Conservation (phyloP, 2,797 vertebrate species). For the Odontamblyopus rebecca region DNA sequence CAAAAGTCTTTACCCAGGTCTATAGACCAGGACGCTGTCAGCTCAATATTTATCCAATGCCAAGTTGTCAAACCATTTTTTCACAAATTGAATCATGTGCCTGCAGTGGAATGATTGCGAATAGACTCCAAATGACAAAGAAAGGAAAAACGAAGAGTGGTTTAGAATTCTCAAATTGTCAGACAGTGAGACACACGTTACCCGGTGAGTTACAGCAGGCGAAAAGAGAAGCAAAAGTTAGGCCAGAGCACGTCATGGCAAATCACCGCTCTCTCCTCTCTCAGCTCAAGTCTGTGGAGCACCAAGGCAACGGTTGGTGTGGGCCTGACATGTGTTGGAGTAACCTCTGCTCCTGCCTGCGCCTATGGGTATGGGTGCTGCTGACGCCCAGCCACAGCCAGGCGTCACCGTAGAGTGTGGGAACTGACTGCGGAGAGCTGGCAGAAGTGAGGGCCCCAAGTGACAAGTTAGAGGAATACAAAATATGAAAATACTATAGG, state of each 20-base stretch:
- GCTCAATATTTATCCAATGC: conserved; percentile 67
- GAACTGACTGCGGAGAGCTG: conserved; percentile 65
- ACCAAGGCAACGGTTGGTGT: conserved; percentile 80
- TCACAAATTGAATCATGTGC: conserved; percentile 53
- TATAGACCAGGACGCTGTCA: conserved; percentile 46
- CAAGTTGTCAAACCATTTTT: conserved; percentile 59
- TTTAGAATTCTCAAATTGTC: conserved; percentile 54
- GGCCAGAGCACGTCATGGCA: conserved; percentile 65
- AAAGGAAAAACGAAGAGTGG: conserved; percentile 59
- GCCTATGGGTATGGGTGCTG: conserved; percentile 68
- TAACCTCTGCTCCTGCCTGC: conserved; percentile 78
- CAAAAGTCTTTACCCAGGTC: conserved; percentile 10
- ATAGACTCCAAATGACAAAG: conserved; percentile 63
- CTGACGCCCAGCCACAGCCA: conserved; percentile 60
- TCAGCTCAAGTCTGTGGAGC: conserved; percentile 58
- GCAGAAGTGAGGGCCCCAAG: conserved; percentile 66
- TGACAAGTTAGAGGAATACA: conserved; percentile 60
- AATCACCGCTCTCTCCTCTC: conserved; percentile 69
- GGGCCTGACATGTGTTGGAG: conserved; percentile 81
- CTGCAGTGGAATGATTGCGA: conserved; percentile 50
- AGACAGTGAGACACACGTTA: conserved; percentile 24
- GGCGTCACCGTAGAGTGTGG: conserved; percentile 64
- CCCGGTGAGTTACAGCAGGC: conserved; percentile 48
- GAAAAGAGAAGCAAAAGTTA: conserved; percentile 38
- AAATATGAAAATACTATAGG: neutral